Conservation (phyloP, 2,888 invertebrate species). For the Pseudococcus jackbeardsleyi region DNA sequence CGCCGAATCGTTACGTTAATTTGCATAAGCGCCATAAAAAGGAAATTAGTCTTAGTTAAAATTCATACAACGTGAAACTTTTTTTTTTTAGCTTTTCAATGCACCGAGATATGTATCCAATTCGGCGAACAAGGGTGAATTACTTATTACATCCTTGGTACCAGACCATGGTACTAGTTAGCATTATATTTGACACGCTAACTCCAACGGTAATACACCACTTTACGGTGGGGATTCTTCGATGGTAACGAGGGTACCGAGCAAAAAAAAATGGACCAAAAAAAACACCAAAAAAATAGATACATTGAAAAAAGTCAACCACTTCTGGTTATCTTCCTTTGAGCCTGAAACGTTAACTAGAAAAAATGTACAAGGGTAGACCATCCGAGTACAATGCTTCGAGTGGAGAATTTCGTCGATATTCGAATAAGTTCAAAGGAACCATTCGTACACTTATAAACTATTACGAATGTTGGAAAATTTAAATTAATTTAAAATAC, state of each 20-base stretch:
- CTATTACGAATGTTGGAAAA: conserved; percentile 25
- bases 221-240: not conserved
- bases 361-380: not conserved
- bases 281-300: conserved; percentile 19
- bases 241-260: not conserved
- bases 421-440: not conserved
- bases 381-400: not conserved
- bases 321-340: not conserved
- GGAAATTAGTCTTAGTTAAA: conserved; percentile 59
- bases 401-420: not conserved
- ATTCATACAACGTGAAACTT: conserved; percentile 57
- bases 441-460: not conserved
- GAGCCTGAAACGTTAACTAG: not conserved
- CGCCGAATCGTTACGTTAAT: conserved; percentile 58
- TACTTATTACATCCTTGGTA: conserved; percentile 1
- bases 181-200: conserved; percentile 54
- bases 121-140: conserved; percentile 50
- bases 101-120: conserved; percentile 25
- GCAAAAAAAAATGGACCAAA: conserved; percentile 13
- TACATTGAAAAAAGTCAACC: not conserved
- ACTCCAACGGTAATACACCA: not conserved
- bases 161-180: conserved; percentile 17
- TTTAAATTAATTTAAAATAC: conserved; percentile 51
- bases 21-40: conserved; percentile 61
- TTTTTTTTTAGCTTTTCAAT: conserved; percentile 25